Percentiles rank a stretch among this genome's conserved stretches.
Evolutionary conservation across 1,140 invertebrate genomes (phyloP).

Genomic region (Muscidifurax raptorellus): DNA sequence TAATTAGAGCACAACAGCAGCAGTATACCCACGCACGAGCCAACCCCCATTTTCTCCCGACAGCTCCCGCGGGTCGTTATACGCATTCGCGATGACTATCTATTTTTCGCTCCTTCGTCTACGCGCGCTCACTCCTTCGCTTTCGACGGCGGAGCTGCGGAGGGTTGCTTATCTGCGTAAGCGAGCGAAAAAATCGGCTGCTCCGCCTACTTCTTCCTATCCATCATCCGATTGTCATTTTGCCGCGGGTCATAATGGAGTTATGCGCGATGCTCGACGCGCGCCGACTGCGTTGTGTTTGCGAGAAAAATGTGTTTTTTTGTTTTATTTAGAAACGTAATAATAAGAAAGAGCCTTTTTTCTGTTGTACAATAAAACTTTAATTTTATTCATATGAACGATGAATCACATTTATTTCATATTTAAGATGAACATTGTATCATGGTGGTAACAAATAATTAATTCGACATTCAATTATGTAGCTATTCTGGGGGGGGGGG

Average conservation of each 20-base stretch:
- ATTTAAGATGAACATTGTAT: slow-evolving; percentile 45
- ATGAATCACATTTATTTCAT: slow-evolving; percentile 53
- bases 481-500: not conserved
- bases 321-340: not conserved
- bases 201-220: not conserved
- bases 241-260: not conserved
- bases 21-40: not conserved
- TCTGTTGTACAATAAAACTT: slow-evolving; percentile 37
- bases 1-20: not conserved
- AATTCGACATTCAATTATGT: slow-evolving; percentile 48
- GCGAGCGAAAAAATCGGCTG: slow-evolving; percentile 16
- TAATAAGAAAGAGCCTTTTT: slow-evolving; percentile 5
- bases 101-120: not conserved
- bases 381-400: slow-evolving; percentile 50
- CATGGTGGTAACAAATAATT: slow-evolving; percentile 45
- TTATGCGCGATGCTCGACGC: not conserved
- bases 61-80: not conserved
- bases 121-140: not conserved
- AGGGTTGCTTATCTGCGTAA: slow-evolving; percentile 18
- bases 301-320: no score
- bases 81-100: not conserved
- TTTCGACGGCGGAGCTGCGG: no score
- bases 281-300: not conserved
- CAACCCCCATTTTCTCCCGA: not conserved
- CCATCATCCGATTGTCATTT: slow-evolving; percentile 1